Evolutionary conservation across 2,888 invertebrate genomes (phyloP), one percentile per base, ranked within the genome.

Genomic region (Cheilosia pagana): DNA sequence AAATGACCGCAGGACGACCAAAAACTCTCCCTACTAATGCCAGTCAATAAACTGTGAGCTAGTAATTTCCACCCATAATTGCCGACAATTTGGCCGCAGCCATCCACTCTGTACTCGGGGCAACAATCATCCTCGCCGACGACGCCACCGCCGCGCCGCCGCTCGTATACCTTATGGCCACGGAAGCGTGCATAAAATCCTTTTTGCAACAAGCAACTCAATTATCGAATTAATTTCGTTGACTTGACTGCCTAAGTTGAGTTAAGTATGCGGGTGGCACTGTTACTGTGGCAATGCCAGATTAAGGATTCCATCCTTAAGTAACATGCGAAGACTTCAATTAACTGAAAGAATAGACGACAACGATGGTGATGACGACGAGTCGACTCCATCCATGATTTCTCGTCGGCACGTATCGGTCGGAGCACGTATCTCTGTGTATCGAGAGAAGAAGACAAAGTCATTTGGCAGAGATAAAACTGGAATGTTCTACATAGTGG

Each of bases 151-250:
- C 45, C 2, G 12, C 43, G n/a, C 1, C 35, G 4, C 19, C 16
- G 35, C 57, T 43, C 48, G 45, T 53, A 43, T n/a, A 65, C 48
- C 16, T 28, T 12, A 21, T 23, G 39, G 19, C 79, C 59, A 71
- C 45, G 62, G 71, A 70, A 67, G 71, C 81, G 71, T 70, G 75
- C 65, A 81, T 71, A 60, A 85, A 70, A 81, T 75, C 81, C 85
- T 67, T 70, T 76, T 85, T 67, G 85, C 76, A 75, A 85, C 79
- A 79, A 79, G 53, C 79, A 85, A 85, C 85, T 85, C 85, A 85
- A 85, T 85, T 76, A 85, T 85, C 85, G 81, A 85, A 85, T 85
- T 85, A 85, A 85, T 85, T 81, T 85, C 85, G 81, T 85, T 70
- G 85, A 81, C 75, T 85, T 85, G 85, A 81, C 85, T 85, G 81